Evolutionary conservation across 2,888 invertebrate genomes (phyloP), one percentile per base, ranked within the genome.

Genomic region (Pandemis corylana): DNA sequence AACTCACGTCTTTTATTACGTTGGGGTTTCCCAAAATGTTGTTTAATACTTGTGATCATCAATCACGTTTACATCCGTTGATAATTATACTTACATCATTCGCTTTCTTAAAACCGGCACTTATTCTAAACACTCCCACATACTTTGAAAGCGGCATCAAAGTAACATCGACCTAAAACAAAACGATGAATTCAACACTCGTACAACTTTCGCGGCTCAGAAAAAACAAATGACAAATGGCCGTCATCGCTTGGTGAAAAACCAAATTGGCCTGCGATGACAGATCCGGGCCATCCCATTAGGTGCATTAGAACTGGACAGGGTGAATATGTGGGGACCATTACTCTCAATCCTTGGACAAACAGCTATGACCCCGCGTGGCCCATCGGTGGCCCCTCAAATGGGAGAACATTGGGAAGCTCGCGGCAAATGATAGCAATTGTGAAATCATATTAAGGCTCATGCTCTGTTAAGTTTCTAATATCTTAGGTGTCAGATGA

Each of bases 301-400:
- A 85, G 81, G 76, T 75, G 78, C 79, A 79, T 78, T 78, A 80
- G 77, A 73, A 73, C 46, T 63, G 77, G 68, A 63, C 28, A 64
- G 56, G 76, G 49, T 76, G 81, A 51, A 82, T 83, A 85, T 83
- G 82, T 81, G 81, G 71, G 71, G 77, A 74, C 83, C 83, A 85
- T 85, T 85, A 85, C 80, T 81, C 82, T 77, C 79, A 80, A 84
- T 83, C 79, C 76, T 76, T 75, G 77, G 77, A 79, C 81, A 83
- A 82, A 82, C 82, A 83, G 84, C 81, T 4, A 81, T 79, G 78
- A 77, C 78, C 80, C 78, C 77, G 75, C 76, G 75, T 66, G 65
- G 68, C 70, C 73, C 66, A 63, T 7, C 63, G 63, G 41, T 42
- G 41, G 15, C 63, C 63, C 63, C 28, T 12, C 20, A 63, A 53